Conservation (phyloP, 2,888 invertebrate species). For the Dromius quadrimaculatus region DNA sequence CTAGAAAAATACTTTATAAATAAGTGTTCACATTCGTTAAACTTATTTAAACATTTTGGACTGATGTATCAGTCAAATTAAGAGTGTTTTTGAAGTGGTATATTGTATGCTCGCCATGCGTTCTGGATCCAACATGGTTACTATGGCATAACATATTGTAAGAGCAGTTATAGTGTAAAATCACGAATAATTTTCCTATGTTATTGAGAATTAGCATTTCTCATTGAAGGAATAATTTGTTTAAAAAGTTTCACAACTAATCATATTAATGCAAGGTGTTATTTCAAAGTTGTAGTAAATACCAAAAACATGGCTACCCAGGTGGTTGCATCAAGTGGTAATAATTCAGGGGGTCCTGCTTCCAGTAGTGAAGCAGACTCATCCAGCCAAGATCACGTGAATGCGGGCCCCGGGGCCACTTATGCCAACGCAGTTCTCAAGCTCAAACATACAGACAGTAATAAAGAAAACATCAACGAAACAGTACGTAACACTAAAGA, state of each 20-base stretch:
- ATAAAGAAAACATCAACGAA: constrained; percentile 62
- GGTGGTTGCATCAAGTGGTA: constrained; percentile 58
- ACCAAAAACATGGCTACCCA: constrained; percentile 62
- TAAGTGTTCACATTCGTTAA: constrained; percentile 36
- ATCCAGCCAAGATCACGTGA: constrained; percentile 48
- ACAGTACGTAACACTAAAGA: constrained; percentile 40
- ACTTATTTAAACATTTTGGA: constrained; percentile 32
- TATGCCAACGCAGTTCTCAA: constrained; percentile 80
- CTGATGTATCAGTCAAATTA: constrained; percentile 44
- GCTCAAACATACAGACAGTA: constrained; percentile 64
- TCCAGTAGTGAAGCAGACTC: constrained; percentile 29
- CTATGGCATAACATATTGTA: constrained; percentile 64
- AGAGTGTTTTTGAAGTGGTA: constrained; percentile 39
- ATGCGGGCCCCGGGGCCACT: constrained; percentile 71
- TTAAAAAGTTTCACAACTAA: constrained; percentile 5
- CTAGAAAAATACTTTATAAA: constrained; percentile 35
- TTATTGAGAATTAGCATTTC: constrained; percentile 11
- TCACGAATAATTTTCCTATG: constrained; percentile 22
- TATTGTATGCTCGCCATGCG: constrained; percentile 63
- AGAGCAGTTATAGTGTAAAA: constrained; percentile 51
- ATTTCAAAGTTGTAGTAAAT: constrained; percentile 49
- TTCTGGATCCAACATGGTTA: constrained; percentile 66
- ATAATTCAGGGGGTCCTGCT: constrained; percentile 48
- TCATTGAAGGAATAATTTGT: constrained; percentile 22
- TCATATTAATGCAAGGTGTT: constrained; percentile 38